Conservation (phyloP, 2,888 invertebrate species). For the Chorisops tibialis region DNA sequence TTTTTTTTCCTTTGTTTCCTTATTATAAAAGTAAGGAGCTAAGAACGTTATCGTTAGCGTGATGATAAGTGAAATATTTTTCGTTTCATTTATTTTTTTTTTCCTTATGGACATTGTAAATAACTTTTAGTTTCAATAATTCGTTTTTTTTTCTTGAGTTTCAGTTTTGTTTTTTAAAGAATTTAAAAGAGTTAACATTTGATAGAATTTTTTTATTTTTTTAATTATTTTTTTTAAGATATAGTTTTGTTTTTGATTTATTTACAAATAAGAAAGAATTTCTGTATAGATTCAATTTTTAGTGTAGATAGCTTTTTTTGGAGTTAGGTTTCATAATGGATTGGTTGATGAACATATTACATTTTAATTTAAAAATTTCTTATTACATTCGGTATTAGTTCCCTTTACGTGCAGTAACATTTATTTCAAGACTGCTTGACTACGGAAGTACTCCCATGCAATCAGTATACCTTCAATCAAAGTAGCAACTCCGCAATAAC, state of each 20-base stretch:
- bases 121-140: not conserved
- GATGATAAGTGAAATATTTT: constrained; percentile 10
- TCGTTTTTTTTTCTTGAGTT: not conserved
- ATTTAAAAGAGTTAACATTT: constrained; percentile 16
- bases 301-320: constrained; percentile 2
- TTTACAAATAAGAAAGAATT: not conserved
- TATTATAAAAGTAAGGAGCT: not conserved
- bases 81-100: not conserved
- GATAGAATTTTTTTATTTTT: constrained; percentile 10
- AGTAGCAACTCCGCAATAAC: no score
- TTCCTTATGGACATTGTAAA: not conserved
- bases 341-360: constrained; percentile 14
- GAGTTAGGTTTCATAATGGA: constrained; percentile 6
- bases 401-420: no score
- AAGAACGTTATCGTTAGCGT: constrained; percentile 9
- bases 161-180: not conserved
- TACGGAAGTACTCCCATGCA: no score
- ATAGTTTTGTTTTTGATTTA: constrained; percentile 3
- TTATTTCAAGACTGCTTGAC: no score
- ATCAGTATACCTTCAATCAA: no score
- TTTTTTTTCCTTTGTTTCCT: not conserved
- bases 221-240: constrained; percentile 5
- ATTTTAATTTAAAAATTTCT: not conserved
- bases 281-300: no score
- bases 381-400: no score